Percentiles rank a stretch among this genome's conserved stretches.
Evolutionary conservation across 2,888 invertebrate species (phyloP).

Genomic region (Eupithecia tripunctaria): DNA sequence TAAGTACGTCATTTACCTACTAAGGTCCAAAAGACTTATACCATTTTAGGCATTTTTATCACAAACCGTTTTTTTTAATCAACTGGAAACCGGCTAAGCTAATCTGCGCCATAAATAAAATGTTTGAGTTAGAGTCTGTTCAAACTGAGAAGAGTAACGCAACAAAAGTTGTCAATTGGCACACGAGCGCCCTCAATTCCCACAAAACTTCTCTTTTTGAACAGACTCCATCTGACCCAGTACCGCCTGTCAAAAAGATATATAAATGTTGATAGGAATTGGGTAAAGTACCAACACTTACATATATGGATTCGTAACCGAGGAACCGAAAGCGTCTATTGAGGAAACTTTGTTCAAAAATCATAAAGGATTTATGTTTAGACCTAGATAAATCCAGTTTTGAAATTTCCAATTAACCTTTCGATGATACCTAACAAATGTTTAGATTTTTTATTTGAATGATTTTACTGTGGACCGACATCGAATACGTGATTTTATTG

Average conservation of each 20-base stretch:
- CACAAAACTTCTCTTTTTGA: too few relatives aligned
- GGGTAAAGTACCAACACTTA: conserved; percentile 1
- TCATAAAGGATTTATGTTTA: too few relatives aligned
- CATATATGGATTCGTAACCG: not conserved
- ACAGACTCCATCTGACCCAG: not conserved
- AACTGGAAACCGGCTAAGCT: not conserved
- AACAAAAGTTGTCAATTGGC: too few relatives aligned
- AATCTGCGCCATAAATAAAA: not conserved
- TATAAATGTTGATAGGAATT: not conserved
- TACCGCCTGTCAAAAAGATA: not conserved
- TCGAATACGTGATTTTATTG: not conserved
- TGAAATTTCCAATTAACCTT: not conserved
- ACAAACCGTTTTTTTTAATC: not conserved
- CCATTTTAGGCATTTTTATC: not conserved
- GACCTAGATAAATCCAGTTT: not conserved
- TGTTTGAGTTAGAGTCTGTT: too few relatives aligned
- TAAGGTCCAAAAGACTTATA: too few relatives aligned
- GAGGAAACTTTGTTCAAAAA: conserved; percentile 1
- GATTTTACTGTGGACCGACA: not conserved
- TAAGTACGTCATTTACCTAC: too few relatives aligned
- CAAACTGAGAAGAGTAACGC: too few relatives aligned
- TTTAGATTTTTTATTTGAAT: not conserved
- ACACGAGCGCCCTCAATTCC: too few relatives aligned
- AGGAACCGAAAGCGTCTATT: not conserved
- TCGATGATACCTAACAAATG: not conserved